Percentiles rank a stretch among this genome's conserved stretches.
These are phyloP conservation scores for Thaumetopoea pityocampa DNA, from an alignment of 1,140 invertebrate species.

Conservation along the genomic window DNA sequence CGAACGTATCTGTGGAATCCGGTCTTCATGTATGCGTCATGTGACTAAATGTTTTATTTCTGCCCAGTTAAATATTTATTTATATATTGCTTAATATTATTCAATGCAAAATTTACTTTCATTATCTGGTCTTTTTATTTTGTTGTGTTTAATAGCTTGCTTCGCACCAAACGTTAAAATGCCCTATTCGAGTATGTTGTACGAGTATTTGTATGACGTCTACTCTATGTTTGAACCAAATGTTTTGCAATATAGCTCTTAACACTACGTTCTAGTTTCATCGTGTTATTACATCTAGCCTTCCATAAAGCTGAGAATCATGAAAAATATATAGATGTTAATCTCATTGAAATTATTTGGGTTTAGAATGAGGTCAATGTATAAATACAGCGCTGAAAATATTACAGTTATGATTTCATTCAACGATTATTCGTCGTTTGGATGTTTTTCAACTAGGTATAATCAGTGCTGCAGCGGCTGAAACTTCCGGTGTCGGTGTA, in stretches of 20 bases:
- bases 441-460: too few relatives aligned
- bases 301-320: conserved; percentile 4
- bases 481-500: too few relatives aligned
- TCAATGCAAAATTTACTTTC: background rate
- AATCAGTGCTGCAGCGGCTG: too few relatives aligned
- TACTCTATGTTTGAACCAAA: conserved; percentile 15
- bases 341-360: conserved; percentile 9
- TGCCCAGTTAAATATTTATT: conserved; percentile 15
- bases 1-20: conserved; percentile 39
- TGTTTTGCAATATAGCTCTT: conserved; percentile 9
- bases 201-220: conserved; percentile 13
- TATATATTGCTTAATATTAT: too few relatives aligned
- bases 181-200: conserved; percentile 11
- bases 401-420: background rate
- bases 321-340: conserved; percentile 11
- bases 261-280: conserved; percentile 16
- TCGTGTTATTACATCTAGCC: conserved; percentile 10
- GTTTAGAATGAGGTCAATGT: conserved; percentile 6
- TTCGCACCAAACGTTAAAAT: background rate
- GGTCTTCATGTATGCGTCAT: conserved; percentile 15
- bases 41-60: too few relatives aligned
- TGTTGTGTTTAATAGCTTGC: conserved; percentile 1
- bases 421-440: too few relatives aligned
- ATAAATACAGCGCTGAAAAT: conserved; percentile 23
- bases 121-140: background rate